A percentile compares a stretch with the other conserved stretches of the same genome.
Evolutionary conservation across 2,113 vertebrate species (phyloP).

Genomic region (Camelus dromedarius): DNA sequence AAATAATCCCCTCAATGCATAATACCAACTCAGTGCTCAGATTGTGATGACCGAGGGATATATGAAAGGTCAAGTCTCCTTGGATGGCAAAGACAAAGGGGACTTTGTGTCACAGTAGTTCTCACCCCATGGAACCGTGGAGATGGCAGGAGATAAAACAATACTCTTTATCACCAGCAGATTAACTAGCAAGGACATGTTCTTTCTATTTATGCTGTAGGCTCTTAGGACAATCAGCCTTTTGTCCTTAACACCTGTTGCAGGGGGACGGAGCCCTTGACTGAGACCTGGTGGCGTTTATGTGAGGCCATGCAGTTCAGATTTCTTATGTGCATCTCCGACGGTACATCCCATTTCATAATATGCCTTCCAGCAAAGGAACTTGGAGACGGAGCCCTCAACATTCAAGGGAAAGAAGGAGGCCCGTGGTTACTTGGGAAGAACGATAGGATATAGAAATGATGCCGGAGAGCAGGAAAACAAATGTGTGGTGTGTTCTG

Average conservation of each 20-base stretch:
- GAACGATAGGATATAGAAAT: neutral
- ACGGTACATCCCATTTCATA: conserved; percentile 44
- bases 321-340: conserved; percentile 66
- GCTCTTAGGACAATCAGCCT: conserved; percentile 66
- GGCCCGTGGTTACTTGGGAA: neutral
- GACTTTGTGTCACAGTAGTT: conserved; percentile 74
- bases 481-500: neutral
- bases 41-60: neutral
- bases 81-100: conserved; percentile 65
- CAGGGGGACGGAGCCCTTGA: conserved; percentile 29
- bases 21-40: neutral
- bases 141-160: conserved; percentile 81
- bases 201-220: conserved; percentile 74
- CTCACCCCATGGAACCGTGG: conserved; percentile 4
- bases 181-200: conserved; percentile 64
- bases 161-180: conserved; percentile 72
- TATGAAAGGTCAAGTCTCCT: conserved; percentile 65
- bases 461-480: neutral
- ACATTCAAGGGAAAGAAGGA: neutral
- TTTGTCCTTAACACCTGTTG: conserved; percentile 76
- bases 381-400: neutral
- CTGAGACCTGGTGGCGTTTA: conserved; percentile 43
- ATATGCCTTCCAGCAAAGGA: conserved; percentile 61
- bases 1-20: neutral
- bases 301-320: conserved; percentile 47